Evolutionary conservation across 2,888 invertebrate species (phyloP).

Genomic region (Eupithecia pulchellata): DNA sequence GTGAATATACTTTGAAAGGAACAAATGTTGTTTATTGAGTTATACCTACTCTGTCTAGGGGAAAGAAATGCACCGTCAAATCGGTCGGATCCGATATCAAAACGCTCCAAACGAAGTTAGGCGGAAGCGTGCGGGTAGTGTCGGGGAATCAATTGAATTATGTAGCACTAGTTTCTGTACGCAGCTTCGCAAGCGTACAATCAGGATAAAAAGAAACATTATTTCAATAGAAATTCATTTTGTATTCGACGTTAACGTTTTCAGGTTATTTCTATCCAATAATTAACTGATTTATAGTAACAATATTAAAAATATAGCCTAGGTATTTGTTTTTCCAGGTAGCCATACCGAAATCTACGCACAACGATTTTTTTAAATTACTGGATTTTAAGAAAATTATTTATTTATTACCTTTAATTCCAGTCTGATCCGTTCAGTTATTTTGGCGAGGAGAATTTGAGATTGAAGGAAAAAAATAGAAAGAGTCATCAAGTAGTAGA

Average conservation of each 20-base stretch:
- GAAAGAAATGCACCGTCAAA: slow-evolving; percentile 77
- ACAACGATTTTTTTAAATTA: too few relatives aligned
- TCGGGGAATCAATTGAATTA: slow-evolving; percentile 85
- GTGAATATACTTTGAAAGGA: slow-evolving; percentile 58
- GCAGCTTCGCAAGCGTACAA: background rate
- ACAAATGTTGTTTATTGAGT: slow-evolving; percentile 58
- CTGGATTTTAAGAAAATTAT: too few relatives aligned
- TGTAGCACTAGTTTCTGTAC: slow-evolving; percentile 59
- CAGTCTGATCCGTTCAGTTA: background rate
- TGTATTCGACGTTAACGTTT: background rate
- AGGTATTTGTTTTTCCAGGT: too few relatives aligned
- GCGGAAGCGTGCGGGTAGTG: slow-evolving; percentile 82
- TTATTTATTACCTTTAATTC: too few relatives aligned
- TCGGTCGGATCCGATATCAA: slow-evolving; percentile 83
- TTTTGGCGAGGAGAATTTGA: background rate
- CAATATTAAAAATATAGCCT: too few relatives aligned
- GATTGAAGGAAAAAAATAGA: too few relatives aligned
- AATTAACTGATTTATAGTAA: too few relatives aligned
- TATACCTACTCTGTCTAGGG: slow-evolving; percentile 40
- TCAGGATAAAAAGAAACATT: background rate
- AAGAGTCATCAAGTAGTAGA: too few relatives aligned
- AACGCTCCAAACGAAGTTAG: slow-evolving; percentile 83
- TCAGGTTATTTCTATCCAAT: background rate
- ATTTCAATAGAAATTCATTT: background rate
- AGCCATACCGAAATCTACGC: too few relatives aligned